phyloP scores from a whole-genome alignment of 2,797 vertebrate species.

The Rhinella marina region DNA sequence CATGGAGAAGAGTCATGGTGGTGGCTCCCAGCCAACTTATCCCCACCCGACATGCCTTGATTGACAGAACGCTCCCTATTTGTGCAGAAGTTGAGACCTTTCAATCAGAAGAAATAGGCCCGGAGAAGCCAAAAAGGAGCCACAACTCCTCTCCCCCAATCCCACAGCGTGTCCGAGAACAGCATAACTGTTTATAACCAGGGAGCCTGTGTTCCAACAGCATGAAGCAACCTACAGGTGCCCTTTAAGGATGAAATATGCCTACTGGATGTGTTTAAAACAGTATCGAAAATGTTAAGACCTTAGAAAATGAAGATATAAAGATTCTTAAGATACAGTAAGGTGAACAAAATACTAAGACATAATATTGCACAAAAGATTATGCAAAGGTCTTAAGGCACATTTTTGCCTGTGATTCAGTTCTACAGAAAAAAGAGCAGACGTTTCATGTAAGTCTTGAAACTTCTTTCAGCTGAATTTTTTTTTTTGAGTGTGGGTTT shows the following conservation, averaged over 20 bases:
- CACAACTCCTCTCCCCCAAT: too few species aligned
- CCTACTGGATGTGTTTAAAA: slow-evolving; percentile 19
- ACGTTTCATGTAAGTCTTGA: not conserved
- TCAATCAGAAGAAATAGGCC: too few species aligned
- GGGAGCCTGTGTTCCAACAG: too few species aligned
- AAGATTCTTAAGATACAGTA: not conserved
- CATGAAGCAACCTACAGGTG: too few species aligned
- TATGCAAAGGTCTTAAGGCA: not conserved
- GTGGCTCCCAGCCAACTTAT: too few species aligned
- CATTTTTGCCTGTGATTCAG: not conserved
- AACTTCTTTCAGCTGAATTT: not conserved
- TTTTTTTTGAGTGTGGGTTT: not conserved
- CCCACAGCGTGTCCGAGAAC: too few species aligned
- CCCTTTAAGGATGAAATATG: slow-evolving; percentile 19
- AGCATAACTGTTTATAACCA: too few species aligned
- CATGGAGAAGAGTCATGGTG: too few species aligned
- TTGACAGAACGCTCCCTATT: too few species aligned
- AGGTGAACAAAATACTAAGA: not conserved
- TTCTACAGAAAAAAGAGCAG: not conserved
- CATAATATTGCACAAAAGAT: not conserved
- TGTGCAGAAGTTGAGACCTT: too few species aligned
- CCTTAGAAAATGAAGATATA: not conserved
- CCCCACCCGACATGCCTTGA: too few species aligned
- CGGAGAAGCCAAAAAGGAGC: too few species aligned
- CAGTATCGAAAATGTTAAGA: slow-evolving; percentile 20